These are phyloP conservation scores for Amblyraja radiata DNA, from an alignment of 2,797 vertebrate species.

Conservation along the genomic window DNA sequence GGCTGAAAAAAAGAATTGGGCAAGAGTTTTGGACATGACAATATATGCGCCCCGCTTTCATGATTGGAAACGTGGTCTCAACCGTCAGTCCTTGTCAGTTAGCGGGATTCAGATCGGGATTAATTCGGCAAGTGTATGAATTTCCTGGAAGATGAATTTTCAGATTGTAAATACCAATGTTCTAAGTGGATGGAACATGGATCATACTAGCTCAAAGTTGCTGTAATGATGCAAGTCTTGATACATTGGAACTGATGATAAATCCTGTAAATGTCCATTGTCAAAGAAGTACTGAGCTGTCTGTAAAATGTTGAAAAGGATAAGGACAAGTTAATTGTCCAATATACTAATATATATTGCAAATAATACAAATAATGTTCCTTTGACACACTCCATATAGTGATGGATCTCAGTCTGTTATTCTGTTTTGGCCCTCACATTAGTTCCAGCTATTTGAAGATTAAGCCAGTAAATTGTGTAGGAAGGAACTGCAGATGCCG, in stretches of 20 bases:
- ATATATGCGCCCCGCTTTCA: conserved; percentile 56
- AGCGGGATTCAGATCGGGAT: conserved; percentile 63
- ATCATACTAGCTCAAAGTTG: neutral
- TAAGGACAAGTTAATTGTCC: neutral
- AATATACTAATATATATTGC: neutral
- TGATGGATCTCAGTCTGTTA: neutral
- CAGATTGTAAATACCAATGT: neutral
- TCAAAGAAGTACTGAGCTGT: neutral
- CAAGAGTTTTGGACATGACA: conserved; percentile 52
- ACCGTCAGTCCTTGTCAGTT: conserved; percentile 86
- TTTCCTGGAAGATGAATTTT: neutral
- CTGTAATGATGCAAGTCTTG: neutral
- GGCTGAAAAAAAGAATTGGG: conserved; percentile 46
- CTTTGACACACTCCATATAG: neutral
- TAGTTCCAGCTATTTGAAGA: neutral
- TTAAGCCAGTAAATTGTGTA: neutral
- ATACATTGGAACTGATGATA: neutral
- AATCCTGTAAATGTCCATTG: neutral
- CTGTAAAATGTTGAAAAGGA: neutral
- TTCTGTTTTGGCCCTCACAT: neutral
- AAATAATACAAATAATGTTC: neutral
- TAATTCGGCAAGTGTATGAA: neutral
- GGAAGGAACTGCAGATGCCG: too few species aligned
- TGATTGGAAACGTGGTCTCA: conserved; percentile 73
- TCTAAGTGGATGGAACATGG: neutral